These are phyloP conservation scores for Tholera decimalis DNA, from an alignment of 2,888 invertebrate species.

Conservation along the genomic window DNA sequence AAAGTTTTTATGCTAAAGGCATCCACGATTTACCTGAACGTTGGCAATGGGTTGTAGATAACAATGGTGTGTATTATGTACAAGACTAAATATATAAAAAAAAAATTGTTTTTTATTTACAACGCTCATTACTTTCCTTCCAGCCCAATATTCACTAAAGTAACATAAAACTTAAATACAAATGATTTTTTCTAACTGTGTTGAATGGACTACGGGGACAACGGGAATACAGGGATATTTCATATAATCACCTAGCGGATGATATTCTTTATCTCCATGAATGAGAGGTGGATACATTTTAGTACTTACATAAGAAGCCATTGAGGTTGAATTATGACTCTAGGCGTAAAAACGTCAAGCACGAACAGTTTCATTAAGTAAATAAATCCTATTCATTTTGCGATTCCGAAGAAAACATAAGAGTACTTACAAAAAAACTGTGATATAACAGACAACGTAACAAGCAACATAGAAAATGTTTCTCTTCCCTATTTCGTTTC, in stretches of 20 bases:
- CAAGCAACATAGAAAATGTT: conserved; percentile 19
- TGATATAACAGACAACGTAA: conserved; percentile 7
- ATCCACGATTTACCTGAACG: too few species aligned
- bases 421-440: conserved; percentile 16
- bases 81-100: too few species aligned
- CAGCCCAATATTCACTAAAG: too few species aligned
- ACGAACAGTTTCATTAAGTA: neutral
- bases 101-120: too few species aligned
- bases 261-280: conserved; percentile 3
- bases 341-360: neutral
- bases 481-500: conserved; percentile 13
- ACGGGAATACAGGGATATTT: too few species aligned
- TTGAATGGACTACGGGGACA: too few species aligned
- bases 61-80: too few species aligned
- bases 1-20: too few species aligned
- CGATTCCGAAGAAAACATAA: conserved; percentile 4
- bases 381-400: conserved; percentile 10
- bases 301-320: conserved; percentile 9
- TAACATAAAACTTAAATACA: too few species aligned
- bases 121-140: too few species aligned
- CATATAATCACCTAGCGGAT: neutral
- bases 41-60: too few species aligned
- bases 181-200: too few species aligned
- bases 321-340: conserved; percentile 11
- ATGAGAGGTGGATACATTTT: neutral